Percentiles rank a stretch among this genome's conserved stretches.
These are phyloP conservation scores for Benitochromis conjunctus DNA, from an alignment of 2,113 vertebrate species.

Conservation along the genomic window DNA sequence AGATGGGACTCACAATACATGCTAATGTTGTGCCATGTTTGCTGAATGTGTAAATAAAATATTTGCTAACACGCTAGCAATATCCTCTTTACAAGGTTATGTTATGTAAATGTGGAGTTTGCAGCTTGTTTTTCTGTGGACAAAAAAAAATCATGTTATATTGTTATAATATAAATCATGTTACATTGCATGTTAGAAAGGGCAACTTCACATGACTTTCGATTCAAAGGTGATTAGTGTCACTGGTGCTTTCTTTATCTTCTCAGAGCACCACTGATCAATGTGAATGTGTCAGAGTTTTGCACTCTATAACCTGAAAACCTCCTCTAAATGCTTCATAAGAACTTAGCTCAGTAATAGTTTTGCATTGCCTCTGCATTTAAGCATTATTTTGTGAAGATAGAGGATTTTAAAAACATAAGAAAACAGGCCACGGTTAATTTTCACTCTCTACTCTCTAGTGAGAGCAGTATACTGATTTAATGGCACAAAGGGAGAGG, in stretches of 20 bases:
- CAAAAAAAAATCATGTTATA: neutral
- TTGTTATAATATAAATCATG: neutral
- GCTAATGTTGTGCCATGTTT: neutral
- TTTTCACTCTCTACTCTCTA: neutral
- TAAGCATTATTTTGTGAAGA: neutral
- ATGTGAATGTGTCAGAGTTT: neutral
- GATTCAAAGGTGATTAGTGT: neutral
- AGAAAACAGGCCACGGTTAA: neutral
- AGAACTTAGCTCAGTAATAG: neutral
- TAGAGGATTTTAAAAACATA: neutral
- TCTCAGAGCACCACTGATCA: neutral
- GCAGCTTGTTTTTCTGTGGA: neutral
- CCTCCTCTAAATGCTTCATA: neutral
- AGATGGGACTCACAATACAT: neutral
- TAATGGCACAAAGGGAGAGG: neutral
- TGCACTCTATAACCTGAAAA: neutral
- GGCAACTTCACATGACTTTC: neutral
- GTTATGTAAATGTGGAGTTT: neutral
- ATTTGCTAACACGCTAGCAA: neutral
- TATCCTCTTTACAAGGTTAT: neutral
- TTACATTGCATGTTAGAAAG: neutral
- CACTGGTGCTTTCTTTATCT: neutral
- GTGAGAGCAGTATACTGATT: neutral
- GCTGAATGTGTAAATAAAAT: neutral
- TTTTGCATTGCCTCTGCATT: neutral